Conservation (phyloP, 1,140 invertebrate genomes). For the Caenorhabditis briggsae region DNA sequence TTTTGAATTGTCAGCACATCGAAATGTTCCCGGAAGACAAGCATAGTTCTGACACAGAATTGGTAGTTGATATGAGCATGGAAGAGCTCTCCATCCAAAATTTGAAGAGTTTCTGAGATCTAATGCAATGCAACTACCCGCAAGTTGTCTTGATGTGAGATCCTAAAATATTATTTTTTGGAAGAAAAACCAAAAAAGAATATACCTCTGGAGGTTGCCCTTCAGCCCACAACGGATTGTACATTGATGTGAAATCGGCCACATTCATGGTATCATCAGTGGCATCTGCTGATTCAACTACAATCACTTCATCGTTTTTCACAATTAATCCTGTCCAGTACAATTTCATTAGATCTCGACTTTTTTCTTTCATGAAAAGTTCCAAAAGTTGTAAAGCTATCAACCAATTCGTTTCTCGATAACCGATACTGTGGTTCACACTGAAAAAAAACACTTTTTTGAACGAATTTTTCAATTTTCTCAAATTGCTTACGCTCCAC, state of each 20-base stretch:
- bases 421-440: conserved; percentile 22
- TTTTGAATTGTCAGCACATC: conserved; percentile 45
- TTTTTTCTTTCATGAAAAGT: neutral
- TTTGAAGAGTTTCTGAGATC: conserved; percentile 5
- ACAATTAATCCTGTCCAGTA: conserved; percentile 35
- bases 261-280: neutral
- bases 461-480: neutral
- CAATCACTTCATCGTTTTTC: neutral
- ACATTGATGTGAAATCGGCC: conserved; percentile 24
- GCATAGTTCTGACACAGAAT: conserved; percentile 44
- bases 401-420: conserved; percentile 36
- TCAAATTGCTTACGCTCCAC: conserved; percentile 5
- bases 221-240: conserved; percentile 31
- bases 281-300: neutral
- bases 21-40: conserved; percentile 30
- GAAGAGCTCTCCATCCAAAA: conserved; percentile 35
- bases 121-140: neutral
- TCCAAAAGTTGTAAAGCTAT: conserved; percentile 8
- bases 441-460: neutral
- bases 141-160: neutral
- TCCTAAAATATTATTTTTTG: neutral
- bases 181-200: too few relatives aligned
- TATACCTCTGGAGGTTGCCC: conserved; percentile 11
- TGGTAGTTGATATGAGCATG: conserved; percentile 1
- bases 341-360: neutral